Base-by-base conservation (phyloP, 2,797 vertebrate species). In the Forpus xanthops region DNA sequence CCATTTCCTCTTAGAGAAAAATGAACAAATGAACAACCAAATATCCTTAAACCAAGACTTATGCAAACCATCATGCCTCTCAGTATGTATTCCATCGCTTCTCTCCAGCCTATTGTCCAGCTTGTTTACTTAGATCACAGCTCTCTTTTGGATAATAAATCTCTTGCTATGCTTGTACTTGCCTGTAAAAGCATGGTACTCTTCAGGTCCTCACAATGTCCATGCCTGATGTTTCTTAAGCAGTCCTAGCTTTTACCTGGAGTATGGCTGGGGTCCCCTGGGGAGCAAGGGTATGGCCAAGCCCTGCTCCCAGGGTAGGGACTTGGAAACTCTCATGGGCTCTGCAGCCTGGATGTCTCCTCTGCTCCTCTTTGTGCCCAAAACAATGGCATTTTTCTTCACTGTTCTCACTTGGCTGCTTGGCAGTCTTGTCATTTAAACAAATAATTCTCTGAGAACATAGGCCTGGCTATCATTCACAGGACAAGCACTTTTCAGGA, bases 341-440 rank as follows among this genome's bases (percentile, higher is more conserved):
- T 84, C 62, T 70, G 62, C 42, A 84, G 50, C 47, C 47, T 88
- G 62, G 53, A 64, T 76, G 17, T 41, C 16, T 76, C 31, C 58
- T 94, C 79, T 92, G 55, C 28, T 74, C 21, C 15, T 64, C 45
- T 85, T 47, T 86, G 50, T 72, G 41, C 37, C 33, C 76, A 70
- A 64, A 96, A 94, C 70, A 96, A 88, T 91, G 83, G 16, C 30
- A 84, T 88, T 94, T 95, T 94, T 91, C 74, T 86, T 76, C 78
- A 90, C 78, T 93, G 83, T 87, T 94, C 64, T 85, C 4, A 0
- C 37, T 72, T 77, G 64, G 15, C 23, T 47, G 8, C 11, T 83
- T 87, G 70, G 39, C 60, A 67, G 49, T 39, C 33, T 82, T 93
- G 42, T 71, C 8, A 71, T 93, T 89, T 91, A 84, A 91, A 91